Evolutionary conservation across 2,113 vertebrate species (phyloP).

Genomic region (Panurus biarmicus): DNA sequence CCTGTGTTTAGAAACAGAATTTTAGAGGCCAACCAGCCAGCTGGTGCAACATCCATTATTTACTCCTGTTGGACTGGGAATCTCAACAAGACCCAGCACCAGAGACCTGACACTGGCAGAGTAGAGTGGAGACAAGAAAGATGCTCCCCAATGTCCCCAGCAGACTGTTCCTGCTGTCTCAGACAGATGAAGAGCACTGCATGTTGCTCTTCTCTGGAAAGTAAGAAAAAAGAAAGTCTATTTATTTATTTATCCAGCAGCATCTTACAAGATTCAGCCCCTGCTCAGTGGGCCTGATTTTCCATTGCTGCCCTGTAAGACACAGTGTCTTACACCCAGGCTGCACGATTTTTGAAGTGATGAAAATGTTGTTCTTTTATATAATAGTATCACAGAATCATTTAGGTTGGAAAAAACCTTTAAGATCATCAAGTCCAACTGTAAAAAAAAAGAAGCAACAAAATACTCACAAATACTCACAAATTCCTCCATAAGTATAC

Average conservation of each 20-base stretch:
- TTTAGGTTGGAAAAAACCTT: neutral
- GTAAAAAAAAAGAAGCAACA: neutral
- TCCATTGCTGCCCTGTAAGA: neutral
- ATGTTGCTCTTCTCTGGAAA: neutral
- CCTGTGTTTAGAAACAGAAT: conserved; percentile 57
- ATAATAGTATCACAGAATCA: neutral
- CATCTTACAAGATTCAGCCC: neutral
- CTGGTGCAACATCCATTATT: conserved; percentile 74
- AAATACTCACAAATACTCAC: neutral
- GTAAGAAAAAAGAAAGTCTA: conserved; percentile 5
- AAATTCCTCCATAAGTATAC: neutral
- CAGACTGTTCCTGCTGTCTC: conserved; percentile 20
- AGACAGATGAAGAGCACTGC: conserved; percentile 35
- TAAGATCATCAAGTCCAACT: neutral
- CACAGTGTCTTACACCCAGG: neutral
- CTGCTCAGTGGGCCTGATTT: neutral
- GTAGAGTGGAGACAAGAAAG: conserved; percentile 33
- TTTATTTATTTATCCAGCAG: conserved; percentile 54
- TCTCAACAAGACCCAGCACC: conserved; percentile 36
- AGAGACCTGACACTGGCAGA: conserved; percentile 46
- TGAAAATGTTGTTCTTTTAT: neutral
- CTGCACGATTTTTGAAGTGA: neutral
- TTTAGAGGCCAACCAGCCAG: conserved; percentile 54
- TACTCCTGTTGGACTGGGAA: conserved; percentile 56
- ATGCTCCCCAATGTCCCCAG: conserved; percentile 50